Evolutionary conservation across 2,113 vertebrate genomes (phyloP).

Genomic region (Polypterus senegalus): DNA sequence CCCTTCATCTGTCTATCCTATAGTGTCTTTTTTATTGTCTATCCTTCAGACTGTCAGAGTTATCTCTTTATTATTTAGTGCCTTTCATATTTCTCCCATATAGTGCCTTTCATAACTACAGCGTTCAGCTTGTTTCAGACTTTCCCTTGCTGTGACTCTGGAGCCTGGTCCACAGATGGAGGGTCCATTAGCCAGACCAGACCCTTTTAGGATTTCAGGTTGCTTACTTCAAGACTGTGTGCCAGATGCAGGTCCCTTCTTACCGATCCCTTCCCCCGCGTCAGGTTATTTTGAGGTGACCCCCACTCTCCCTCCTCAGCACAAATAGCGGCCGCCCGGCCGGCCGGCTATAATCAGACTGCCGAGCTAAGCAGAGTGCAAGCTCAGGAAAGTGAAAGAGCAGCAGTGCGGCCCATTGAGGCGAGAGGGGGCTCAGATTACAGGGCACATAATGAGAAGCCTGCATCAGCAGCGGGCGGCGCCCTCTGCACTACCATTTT

Average conservation of each 20-base stretch:
- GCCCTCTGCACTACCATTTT: slow-evolving; percentile 18
- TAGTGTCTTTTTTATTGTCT: too few relatives aligned
- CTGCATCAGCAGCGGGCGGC: slow-evolving; percentile 28
- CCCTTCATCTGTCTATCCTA: too few relatives aligned
- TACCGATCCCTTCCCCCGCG: not conserved
- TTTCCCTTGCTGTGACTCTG: not conserved
- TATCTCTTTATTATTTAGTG: too few relatives aligned
- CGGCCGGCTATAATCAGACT: slow-evolving; percentile 14
- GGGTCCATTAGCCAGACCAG: not conserved
- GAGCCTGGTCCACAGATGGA: not conserved
- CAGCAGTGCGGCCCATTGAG: slow-evolving; percentile 19
- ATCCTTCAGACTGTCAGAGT: too few relatives aligned
- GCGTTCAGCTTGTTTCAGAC: too few relatives aligned
- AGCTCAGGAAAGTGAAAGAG: slow-evolving; percentile 24
- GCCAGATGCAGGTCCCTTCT: not conserved
- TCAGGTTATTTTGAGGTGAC: slow-evolving; percentile 9
- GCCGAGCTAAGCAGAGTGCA: slow-evolving; percentile 31
- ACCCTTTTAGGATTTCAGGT: slow-evolving; percentile 15
- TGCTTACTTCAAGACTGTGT: not conserved
- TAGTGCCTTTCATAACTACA: too few relatives aligned
- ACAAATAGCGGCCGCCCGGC: slow-evolving; percentile 4
- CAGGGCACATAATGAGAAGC: slow-evolving; percentile 26
- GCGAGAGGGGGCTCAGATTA: slow-evolving; percentile 28
- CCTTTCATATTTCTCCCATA: too few relatives aligned
- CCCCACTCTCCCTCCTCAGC: slow-evolving; percentile 11